phyloP scores from a whole-genome alignment of 2,797 vertebrate genomes.

The Falco peregrinus region DNA sequence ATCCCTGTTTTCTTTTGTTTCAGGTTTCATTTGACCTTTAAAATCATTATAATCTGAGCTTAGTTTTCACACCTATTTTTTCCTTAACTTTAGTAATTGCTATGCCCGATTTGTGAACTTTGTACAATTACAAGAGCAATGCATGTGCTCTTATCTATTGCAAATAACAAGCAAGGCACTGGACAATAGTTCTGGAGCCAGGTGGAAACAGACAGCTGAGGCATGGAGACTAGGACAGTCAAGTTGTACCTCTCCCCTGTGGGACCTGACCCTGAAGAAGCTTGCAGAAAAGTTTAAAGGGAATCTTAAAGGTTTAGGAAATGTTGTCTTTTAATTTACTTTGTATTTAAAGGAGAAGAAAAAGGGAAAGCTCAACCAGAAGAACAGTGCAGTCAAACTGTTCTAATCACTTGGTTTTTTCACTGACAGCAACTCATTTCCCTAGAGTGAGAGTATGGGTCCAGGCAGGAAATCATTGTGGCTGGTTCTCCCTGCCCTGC shows the following conservation, averaged over 20 bases:
- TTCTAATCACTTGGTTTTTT: background rate
- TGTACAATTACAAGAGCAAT: background rate
- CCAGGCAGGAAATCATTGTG: background rate
- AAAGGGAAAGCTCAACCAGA: background rate
- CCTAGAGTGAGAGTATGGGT: background rate
- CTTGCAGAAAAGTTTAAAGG: background rate
- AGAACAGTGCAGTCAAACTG: background rate
- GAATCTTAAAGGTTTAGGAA: background rate
- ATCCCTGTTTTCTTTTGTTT: background rate
- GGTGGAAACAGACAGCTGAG: background rate
- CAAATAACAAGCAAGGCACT: background rate
- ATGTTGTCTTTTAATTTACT: background rate
- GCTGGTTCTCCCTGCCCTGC: background rate
- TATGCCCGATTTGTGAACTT: background rate
- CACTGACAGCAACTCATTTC: background rate
- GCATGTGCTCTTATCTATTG: background rate
- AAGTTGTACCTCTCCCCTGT: background rate
- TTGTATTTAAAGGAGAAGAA: background rate
- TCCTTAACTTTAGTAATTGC: background rate
- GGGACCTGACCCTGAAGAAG: background rate
- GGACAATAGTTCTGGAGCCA: background rate
- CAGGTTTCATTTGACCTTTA: background rate
- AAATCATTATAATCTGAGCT: background rate
- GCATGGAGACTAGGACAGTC: background rate
- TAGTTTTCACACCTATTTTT: slow-evolving; percentile 6